Evolutionary conservation across 92 coral and sea anemone genomes (phyloP).

Genomic region (Umimayanthus chanpuru): DNA sequence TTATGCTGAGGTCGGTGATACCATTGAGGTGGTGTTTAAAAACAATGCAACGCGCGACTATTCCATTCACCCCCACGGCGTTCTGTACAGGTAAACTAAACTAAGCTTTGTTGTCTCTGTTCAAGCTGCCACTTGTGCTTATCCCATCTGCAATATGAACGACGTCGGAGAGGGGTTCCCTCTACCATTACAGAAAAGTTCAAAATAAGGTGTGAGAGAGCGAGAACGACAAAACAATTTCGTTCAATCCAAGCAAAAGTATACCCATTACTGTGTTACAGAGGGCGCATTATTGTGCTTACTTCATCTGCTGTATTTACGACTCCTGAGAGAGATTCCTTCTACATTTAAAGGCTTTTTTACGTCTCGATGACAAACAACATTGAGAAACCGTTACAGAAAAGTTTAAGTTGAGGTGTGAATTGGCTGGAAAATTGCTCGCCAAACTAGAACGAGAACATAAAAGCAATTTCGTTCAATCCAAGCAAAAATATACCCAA

Average conservation of each 20-base stretch:
- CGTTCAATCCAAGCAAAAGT: background rate
- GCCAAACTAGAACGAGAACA: background rate
- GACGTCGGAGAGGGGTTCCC: too few relatives aligned
- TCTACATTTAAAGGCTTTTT: background rate
- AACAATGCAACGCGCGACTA: slow-evolving; percentile 69
- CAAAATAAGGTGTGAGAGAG: too few relatives aligned
- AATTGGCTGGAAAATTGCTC: too few relatives aligned
- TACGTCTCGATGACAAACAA: background rate
- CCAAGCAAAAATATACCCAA: background rate
- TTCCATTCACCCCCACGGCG: slow-evolving; percentile 94
- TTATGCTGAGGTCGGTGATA: slow-evolving; percentile 96
- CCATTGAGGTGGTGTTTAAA: slow-evolving; percentile 78
- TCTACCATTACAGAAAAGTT: background rate
- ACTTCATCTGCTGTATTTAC: too few relatives aligned
- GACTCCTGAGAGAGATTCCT: too few relatives aligned
- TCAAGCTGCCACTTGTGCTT: background rate
- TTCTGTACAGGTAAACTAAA: slow-evolving; percentile 69
- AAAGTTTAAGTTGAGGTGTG: too few relatives aligned
- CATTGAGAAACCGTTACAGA: background rate
- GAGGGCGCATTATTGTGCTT: background rate
- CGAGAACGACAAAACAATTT: background rate
- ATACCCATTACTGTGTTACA: background rate
- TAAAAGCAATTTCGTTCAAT: background rate
- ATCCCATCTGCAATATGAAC: too few relatives aligned
- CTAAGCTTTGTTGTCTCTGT: background rate